Percentiles rank a stretch among this genome's conserved stretches.
Evolutionary conservation across 2,797 vertebrate species (phyloP).

Genomic region (Sebastes vulpes): DNA sequence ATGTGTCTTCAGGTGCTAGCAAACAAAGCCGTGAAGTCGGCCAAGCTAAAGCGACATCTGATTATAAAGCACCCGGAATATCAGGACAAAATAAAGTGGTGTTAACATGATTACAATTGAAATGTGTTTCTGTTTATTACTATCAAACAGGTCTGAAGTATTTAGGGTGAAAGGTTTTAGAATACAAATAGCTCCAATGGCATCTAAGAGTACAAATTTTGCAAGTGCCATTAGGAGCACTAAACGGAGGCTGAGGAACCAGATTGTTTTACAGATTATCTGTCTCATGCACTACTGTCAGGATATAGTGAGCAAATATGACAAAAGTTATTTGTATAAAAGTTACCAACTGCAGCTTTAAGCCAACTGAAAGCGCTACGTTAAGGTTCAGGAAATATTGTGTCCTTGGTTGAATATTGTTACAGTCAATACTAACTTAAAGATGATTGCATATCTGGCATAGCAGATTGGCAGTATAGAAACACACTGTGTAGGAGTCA

Average conservation of each 20-base stretch:
- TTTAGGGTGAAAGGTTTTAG: no score
- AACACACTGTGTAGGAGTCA: neutral
- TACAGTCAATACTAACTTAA: neutral
- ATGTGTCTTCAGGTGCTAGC: no score
- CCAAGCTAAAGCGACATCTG: no score
- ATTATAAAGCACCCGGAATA: no score
- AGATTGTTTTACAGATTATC: neutral
- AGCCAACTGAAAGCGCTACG: neutral
- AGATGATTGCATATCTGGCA: neutral
- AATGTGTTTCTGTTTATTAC: no score
- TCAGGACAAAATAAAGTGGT: no score
- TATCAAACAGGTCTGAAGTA: no score
- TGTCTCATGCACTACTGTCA: neutral
- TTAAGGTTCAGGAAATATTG: neutral
- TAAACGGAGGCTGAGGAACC: neutral
- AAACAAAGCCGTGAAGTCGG: rapidly evolving
- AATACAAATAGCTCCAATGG: no score
- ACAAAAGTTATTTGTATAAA: neutral
- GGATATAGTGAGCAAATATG: neutral
- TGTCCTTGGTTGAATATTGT: neutral
- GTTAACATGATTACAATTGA: no score
- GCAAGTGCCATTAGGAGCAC: neutral
- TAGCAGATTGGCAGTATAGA: neutral
- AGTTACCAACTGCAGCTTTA: neutral
- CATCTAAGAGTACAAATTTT: neutral